Evolutionary conservation across 2,113 vertebrate genomes (phyloP).

Genomic region (Cardinalis cardinalis): DNA sequence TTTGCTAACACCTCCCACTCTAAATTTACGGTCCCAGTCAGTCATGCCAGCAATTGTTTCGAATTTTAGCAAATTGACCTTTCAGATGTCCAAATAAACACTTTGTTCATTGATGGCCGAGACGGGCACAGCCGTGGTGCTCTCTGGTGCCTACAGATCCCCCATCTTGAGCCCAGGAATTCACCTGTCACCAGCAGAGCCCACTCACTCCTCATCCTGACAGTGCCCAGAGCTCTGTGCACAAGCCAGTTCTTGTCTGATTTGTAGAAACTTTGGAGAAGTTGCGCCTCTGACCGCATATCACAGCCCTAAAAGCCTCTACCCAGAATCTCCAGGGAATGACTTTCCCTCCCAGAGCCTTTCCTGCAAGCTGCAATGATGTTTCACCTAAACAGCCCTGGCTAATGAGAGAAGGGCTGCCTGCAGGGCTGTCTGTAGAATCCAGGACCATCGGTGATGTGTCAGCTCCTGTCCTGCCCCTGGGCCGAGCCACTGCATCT

Average conservation of each 20-base stretch:
- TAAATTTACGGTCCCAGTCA: background rate
- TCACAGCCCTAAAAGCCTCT: background rate
- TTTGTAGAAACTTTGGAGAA: background rate
- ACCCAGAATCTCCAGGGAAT: background rate
- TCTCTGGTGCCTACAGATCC: background rate
- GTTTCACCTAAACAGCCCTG: accelerated
- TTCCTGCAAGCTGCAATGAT: background rate
- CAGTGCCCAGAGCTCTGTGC: background rate
- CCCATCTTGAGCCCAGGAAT: background rate
- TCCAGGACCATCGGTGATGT: background rate
- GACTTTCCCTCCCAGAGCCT: background rate
- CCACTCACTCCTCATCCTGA: background rate
- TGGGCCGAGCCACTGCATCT: background rate
- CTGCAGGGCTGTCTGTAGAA: background rate
- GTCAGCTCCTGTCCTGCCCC: background rate
- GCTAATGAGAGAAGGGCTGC: background rate
- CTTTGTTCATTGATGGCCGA: background rate
- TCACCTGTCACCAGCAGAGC: background rate
- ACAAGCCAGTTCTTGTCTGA: background rate
- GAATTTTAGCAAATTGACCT: background rate
- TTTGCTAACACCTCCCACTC: constrained; percentile 47
- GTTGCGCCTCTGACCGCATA: background rate
- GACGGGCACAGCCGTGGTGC: background rate
- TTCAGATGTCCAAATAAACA: constrained; percentile 41
- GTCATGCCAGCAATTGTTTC: constrained; percentile 15